Evolutionary conservation across 2,113 vertebrate genomes (phyloP), one percentile per base, ranked within the genome.

Genomic region (Takifugu bimaculatus): DNA sequence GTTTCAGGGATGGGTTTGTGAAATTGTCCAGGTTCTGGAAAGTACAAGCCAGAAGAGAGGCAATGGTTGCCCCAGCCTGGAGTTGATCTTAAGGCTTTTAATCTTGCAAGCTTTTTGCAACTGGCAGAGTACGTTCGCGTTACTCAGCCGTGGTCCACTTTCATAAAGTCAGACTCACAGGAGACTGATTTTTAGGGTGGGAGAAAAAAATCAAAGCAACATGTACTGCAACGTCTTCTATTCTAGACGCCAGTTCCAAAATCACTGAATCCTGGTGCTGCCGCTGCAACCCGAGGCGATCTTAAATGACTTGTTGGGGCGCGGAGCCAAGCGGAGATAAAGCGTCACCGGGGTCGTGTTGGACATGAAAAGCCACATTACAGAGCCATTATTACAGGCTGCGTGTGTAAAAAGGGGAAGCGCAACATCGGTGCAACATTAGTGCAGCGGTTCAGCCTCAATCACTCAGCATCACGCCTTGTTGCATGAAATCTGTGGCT

Each of bases 131-230:
- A 51, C 54, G 45, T 4, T 2, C 12, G 13, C 27, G 59, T 53
- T 39, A 9, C 35, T 29, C 15, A 13, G 49, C 49, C 26, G n/a
- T 50, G 32, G 5, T 58, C 48, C 42, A 42, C 47, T 28, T 66
- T 35, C 52, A 53, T 66, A 48, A 61, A 28, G 28, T 42, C 45
- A 48, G 49, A 52, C 52, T 60, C 51, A 26, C 57, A 61, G 28
- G 54, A 57, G 66, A 52, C 26, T 11, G 6, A 54, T 53, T 51
- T 54, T 32, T 48, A 48, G 45, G n/a, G 4, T 5, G 45, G 5
- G 15, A 48, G 15, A 48, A 2, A 44, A 44, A 49, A 62, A 32
- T 48, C 13, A 26, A 67, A 50, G 52, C 48, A 27, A 47, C 48
- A 25, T 1, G 32, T 26, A 12, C 13, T 43, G 14, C 60, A 49